These are phyloP conservation scores for Corvus cornix DNA, from an alignment of 2,113 vertebrate genomes.

Conservation along the genomic window DNA sequence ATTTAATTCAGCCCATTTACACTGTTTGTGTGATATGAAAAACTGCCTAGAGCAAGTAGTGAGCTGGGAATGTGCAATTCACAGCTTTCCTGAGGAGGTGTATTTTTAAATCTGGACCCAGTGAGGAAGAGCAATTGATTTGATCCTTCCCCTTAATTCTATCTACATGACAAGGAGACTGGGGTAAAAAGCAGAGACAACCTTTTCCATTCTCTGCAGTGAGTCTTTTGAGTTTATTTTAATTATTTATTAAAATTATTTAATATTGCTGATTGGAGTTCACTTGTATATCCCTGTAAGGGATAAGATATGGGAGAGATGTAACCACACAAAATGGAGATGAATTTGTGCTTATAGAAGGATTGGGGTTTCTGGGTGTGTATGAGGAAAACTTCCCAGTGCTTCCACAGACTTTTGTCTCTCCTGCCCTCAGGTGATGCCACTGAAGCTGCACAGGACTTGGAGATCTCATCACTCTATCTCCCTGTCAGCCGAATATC, in stretches of 20 bases:
- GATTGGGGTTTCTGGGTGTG: fast-evolving
- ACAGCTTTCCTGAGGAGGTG: background rate
- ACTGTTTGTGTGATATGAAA: background rate
- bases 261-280: background rate
- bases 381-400: background rate
- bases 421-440: background rate
- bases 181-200: background rate
- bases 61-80: background rate
- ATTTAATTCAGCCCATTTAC: background rate
- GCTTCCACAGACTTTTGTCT: background rate
- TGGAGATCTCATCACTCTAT: background rate
- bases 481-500: background rate
- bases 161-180: background rate
- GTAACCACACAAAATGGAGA: fast-evolving
- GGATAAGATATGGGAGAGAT: background rate
- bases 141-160: background rate
- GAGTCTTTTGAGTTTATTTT: background rate
- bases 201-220: background rate
- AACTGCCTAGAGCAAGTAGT: background rate
- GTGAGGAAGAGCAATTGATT: background rate
- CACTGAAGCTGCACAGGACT: background rate
- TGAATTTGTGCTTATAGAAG: background rate
- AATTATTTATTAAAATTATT: background rate
- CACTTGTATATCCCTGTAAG: background rate
- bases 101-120: background rate